These are phyloP conservation scores for Sebastes kiyomatsui DNA, from an alignment of 2,797 vertebrate genomes.

Conservation along the genomic window DNA sequence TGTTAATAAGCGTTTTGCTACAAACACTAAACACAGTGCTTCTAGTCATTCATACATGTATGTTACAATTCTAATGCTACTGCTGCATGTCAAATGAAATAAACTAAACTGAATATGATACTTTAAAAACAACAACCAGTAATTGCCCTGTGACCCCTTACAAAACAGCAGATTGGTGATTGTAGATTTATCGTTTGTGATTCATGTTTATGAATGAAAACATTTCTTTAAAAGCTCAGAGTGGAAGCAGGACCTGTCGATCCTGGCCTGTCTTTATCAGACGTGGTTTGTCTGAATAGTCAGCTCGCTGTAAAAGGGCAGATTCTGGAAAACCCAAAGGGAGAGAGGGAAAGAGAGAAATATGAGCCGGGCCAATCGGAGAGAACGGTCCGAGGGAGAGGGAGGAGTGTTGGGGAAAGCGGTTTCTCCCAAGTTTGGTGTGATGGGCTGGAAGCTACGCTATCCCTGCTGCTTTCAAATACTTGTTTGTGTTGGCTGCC, in stretches of 20 bases:
- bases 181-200: accelerated
- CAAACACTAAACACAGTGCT: no score
- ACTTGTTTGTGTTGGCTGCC: constrained; percentile 83
- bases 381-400: constrained; percentile 12
- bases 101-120: no score
- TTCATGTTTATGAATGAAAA: not conserved
- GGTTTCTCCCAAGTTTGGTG: constrained; percentile 89
- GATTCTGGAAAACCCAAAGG: constrained; percentile 64
- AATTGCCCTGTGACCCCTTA: not conserved
- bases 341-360: constrained; percentile 41
- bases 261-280: constrained; percentile 51
- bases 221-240: not conserved
- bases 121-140: no score
- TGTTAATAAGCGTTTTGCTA: no score
- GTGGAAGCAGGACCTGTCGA: constrained; percentile 44
- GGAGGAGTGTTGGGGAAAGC: constrained; percentile 67
- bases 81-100: no score
- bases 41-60: no score
- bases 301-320: constrained; percentile 76
- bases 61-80: no score
- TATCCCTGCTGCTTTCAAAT: constrained; percentile 76
- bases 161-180: not conserved
- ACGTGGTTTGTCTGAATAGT: constrained; percentile 50
- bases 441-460: constrained; percentile 78
- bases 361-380: constrained; percentile 49